These are phyloP conservation scores for Nyctalus aviator DNA, from an alignment of 2,797 vertebrate species.

Conservation along the genomic window DNA sequence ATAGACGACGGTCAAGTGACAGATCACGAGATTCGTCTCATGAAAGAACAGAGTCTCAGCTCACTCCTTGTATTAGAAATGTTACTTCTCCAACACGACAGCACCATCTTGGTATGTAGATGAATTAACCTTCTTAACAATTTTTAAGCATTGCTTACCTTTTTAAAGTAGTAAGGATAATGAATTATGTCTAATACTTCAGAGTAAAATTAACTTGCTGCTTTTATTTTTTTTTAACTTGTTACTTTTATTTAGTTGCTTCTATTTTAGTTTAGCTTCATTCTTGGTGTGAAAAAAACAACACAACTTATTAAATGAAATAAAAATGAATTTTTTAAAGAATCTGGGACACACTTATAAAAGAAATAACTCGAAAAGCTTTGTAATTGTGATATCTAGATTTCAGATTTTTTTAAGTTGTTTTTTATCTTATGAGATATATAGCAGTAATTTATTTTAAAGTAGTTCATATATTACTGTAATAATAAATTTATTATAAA, in stretches of 20 bases:
- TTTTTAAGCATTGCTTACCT: background rate
- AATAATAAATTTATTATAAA: background rate
- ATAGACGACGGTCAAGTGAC: constrained; percentile 97
- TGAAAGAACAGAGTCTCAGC: constrained; percentile 96
- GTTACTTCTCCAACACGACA: constrained; percentile 98
- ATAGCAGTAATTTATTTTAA: constrained; percentile 50
- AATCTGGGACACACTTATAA: background rate
- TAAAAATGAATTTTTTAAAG: constrained; percentile 7
- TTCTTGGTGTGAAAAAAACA: constrained; percentile 51
- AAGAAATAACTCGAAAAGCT: constrained; percentile 26
- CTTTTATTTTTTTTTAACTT: background rate
- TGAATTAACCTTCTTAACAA: background rate
- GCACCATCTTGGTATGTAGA: constrained; percentile 93
- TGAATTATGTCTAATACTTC: constrained; percentile 46
- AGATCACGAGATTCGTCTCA: constrained; percentile 98
- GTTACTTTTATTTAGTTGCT: constrained; percentile 48
- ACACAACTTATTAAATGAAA: constrained; percentile 36
- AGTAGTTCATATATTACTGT: constrained; percentile 12
- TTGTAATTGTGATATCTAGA: constrained; percentile 52
- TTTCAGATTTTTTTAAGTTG: constrained; percentile 39
- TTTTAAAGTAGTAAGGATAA: constrained; percentile 11
- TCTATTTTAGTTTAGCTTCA: constrained; percentile 61
- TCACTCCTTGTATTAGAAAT: constrained; percentile 99
- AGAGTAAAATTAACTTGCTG: constrained; percentile 39
- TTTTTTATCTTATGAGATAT: constrained; percentile 27